phyloP scores from a whole-genome alignment of 2,888 invertebrate genomes.

The Liodrosophila aerea region DNA sequence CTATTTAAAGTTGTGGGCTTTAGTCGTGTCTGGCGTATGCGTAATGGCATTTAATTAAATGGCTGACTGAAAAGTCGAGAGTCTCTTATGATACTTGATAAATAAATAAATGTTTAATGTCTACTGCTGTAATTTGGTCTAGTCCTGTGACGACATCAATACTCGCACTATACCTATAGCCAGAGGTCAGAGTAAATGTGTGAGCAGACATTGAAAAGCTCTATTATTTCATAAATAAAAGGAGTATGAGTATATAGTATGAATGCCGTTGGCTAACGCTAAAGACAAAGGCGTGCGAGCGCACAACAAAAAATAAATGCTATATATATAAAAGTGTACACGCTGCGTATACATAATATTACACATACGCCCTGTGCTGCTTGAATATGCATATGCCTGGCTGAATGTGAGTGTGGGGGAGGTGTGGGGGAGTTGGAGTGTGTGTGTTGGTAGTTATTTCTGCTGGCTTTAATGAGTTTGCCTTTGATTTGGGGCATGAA shows the following conservation, averaged over 20 bases:
- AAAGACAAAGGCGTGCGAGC: conserved; percentile 50
- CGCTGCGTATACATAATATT: conserved; percentile 52
- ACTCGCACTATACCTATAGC: conserved; percentile 26
- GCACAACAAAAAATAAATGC: conserved; percentile 21
- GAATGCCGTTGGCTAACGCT: conserved; percentile 32
- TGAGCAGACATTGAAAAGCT: conserved; percentile 42
- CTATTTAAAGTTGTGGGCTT: conserved; percentile 14
- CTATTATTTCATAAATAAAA: conserved; percentile 68
- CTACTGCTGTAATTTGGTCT: neutral
- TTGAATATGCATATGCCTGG: conserved; percentile 67
- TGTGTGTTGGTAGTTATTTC: conserved; percentile 13
- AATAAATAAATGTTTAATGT: neutral
- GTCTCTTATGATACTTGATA: neutral
- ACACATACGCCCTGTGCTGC: conserved; percentile 58
- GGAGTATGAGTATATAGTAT: conserved; percentile 49
- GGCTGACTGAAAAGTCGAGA: conserved; percentile 22
- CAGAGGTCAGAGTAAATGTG: conserved; percentile 28
- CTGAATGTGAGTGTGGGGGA: conserved; percentile 16
- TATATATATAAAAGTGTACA: neutral
- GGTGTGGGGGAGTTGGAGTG: conserved; percentile 14
- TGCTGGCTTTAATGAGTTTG: conserved; percentile 66
- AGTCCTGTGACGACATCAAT: conserved; percentile 6
- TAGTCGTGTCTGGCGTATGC: conserved; percentile 11
- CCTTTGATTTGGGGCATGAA: conserved; percentile 67
- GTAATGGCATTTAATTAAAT: conserved; percentile 57